Evolutionary conservation across 2,113 vertebrate species (phyloP).

Genomic region (Malurus cyaneus): DNA sequence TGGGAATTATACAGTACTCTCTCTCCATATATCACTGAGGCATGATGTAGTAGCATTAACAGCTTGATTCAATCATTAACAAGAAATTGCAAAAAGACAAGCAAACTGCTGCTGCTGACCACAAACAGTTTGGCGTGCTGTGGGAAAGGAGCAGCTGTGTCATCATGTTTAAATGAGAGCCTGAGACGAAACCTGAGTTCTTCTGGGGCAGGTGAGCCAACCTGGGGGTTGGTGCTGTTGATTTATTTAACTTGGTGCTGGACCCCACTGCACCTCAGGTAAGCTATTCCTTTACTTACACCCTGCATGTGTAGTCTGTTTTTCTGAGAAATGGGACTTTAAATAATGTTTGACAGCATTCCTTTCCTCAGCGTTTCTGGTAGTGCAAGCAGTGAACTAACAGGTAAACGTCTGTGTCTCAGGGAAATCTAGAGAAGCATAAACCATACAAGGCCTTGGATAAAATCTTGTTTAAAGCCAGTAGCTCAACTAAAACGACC

Average conservation of each 20-base stretch:
- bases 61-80: not conserved
- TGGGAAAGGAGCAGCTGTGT: not conserved
- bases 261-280: not conserved
- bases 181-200: not conserved
- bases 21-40: not conserved
- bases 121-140: not conserved
- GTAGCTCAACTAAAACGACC: not conserved
- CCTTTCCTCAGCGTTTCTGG: not conserved
- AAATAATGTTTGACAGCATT: not conserved
- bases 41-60: not conserved
- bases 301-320: accelerated
- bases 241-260: not conserved
- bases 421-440: not conserved
- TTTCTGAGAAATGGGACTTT: not conserved
- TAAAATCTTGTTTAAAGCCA: not conserved
- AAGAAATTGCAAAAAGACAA: not conserved
- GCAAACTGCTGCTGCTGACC: not conserved
- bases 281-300: not conserved
- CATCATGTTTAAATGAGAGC: not conserved
- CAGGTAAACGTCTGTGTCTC: not conserved
- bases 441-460: not conserved
- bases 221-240: not conserved
- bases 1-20: not conserved
- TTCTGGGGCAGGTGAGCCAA: not conserved
- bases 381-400: not conserved